Base-by-base conservation (phyloP, 1,140 invertebrate genomes). In the Heliconius hermathena region DNA sequence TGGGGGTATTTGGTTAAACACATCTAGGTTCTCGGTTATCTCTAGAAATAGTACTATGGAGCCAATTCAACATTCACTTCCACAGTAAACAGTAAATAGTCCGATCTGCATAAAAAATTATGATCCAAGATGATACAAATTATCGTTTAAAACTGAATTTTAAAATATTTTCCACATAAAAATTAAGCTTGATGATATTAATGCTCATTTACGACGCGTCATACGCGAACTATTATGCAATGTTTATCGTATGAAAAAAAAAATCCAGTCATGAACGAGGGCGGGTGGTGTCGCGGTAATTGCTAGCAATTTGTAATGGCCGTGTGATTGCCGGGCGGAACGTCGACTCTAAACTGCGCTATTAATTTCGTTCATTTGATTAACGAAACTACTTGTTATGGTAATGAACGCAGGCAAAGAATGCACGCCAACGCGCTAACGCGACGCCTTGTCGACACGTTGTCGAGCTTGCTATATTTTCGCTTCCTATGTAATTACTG, bases 291-390 rank as follows among this genome's bases (percentile, higher is more conserved):
- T 92, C 90, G 89, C 86, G 75, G 90, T 94, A 93, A 94, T 94
- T 94, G 91, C 90, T 89, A 84, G 91, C 91, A 94, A 94, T 94
- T 93, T 94, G 91, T 93, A 92, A 93, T 91, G 87, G 89, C 87
- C 88, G 88, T 91, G 89, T 90, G 93, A 93, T 93, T 93, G 91
- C 88, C 89, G 87, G 85, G 88, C 87, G 91, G 87, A 89, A 91
- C 90, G 90, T 89, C 86, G 90, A 88, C 88, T 92, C 91, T 94
- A 93, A 94, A 93, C 93, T 93, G 88, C 87, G 89, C 93, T 92
- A 94, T 94, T 94, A 94, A 94, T 94, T 93, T 93, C 89, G 91
- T 93, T 92, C 92, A 93, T 94, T 94, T 94, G 92, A 94, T 94
- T 94, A 94, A 94, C 93, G 93, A 90, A 94, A 94, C 92, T 93